Conservation (phyloP, 2,797 vertebrate species). For the Enteromius thamalakanensis region DNA sequence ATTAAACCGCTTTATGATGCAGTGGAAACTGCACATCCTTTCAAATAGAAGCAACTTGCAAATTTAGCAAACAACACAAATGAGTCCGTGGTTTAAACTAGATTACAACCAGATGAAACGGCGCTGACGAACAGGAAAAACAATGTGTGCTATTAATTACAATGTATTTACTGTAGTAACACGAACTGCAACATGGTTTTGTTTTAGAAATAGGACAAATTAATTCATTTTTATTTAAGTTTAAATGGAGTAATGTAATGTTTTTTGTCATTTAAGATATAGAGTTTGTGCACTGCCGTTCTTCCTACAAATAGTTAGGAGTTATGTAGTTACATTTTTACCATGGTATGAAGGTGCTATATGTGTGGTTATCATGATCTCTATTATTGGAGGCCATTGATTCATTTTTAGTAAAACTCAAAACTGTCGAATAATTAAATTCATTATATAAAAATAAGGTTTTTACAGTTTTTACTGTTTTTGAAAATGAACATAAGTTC, state of each 20-base stretch:
- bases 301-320: no score
- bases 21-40: conserved; percentile 20
- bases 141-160: neutral
- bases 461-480: neutral
- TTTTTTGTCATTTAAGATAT: neutral
- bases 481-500: no score
- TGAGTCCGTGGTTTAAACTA: neutral
- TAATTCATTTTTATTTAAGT: no score
- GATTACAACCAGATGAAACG: neutral
- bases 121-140: neutral
- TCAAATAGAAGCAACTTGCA: conserved; percentile 15
- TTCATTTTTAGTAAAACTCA: no score
- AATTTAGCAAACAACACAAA: neutral
- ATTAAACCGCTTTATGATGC: conserved; percentile 9
- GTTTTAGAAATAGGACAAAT: neutral
- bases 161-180: neutral
- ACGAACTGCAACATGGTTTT: neutral
- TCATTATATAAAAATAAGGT: neutral
- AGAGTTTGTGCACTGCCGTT: no score
- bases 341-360: no score
- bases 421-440: neutral
- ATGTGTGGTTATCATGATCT: no score
- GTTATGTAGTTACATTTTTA: no score
- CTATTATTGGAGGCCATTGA: neutral
- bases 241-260: neutral